Conservation (phyloP, 1,140 invertebrate genomes). For the Micrasema minimum region DNA sequence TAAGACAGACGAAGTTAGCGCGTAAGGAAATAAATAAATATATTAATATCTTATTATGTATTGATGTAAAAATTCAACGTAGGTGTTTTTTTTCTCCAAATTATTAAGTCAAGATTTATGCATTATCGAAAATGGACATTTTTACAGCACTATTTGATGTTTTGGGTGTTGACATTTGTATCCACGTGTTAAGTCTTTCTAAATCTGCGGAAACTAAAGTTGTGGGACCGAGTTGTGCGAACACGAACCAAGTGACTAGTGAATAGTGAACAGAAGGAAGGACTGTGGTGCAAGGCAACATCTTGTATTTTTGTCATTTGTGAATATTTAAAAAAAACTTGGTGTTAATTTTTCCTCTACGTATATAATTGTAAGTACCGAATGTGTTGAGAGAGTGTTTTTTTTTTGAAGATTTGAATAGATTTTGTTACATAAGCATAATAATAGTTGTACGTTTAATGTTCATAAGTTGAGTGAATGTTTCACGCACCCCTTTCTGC, state of each 20-base stretch:
- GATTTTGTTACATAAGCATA: slow-evolving; percentile 34
- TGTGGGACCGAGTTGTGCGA: neutral
- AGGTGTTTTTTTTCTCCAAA: slow-evolving; percentile 24
- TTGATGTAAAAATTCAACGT: slow-evolving; percentile 32
- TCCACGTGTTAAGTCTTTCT: neutral
- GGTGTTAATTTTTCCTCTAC: slow-evolving; percentile 51
- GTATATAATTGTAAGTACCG: slow-evolving; percentile 42
- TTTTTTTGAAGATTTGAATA: slow-evolving; percentile 43
- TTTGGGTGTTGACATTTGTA: slow-evolving; percentile 11
- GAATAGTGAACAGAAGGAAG: neutral
- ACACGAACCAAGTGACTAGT: slow-evolving; percentile 6
- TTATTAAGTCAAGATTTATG: slow-evolving; percentile 16
- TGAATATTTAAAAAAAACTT: slow-evolving; percentile 51
- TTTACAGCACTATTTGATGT: slow-evolving; percentile 30
- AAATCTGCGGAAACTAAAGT: neutral
- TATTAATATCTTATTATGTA: slow-evolving; percentile 30
- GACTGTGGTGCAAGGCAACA: slow-evolving; percentile 11
- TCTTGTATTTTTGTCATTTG: slow-evolving; percentile 52
- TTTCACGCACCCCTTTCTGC: slow-evolving; percentile 8
- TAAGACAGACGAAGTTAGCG: slow-evolving; percentile 24
- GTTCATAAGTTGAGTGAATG: slow-evolving; percentile 27
- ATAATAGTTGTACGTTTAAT: slow-evolving; percentile 37
- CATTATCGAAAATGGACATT: slow-evolving; percentile 7
- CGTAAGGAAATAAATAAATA: slow-evolving; percentile 28
- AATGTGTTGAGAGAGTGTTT: slow-evolving; percentile 43